These are phyloP conservation scores for Lophotis ruficrista DNA, from an alignment of 2,113 vertebrate species.

Conservation along the genomic window DNA sequence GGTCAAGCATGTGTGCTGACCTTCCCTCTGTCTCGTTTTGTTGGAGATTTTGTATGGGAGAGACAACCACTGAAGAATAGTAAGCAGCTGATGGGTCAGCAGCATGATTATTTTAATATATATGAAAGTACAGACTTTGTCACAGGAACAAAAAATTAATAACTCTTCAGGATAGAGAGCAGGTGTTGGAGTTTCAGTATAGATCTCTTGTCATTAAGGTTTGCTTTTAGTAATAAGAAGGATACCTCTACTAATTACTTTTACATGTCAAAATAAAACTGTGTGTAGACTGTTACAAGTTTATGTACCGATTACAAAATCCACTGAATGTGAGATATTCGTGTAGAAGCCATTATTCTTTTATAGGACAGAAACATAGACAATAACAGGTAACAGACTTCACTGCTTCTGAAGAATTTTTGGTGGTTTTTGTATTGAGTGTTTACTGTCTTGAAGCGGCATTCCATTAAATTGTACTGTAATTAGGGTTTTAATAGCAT, in stretches of 20 bases:
- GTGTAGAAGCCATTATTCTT: background rate
- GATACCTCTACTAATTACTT: background rate
- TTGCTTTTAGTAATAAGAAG: background rate
- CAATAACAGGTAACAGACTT: background rate
- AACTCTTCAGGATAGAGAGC: background rate
- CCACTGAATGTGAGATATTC: background rate
- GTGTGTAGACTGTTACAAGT: accelerated
- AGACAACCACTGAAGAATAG: background rate
- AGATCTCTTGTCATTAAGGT: background rate
- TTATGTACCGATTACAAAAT: background rate
- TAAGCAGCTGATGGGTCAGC: background rate
- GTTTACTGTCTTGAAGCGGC: background rate
- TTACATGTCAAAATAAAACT: background rate
- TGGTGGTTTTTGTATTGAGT: background rate
- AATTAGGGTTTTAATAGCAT: background rate
- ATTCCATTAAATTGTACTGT: background rate
- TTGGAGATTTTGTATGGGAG: background rate
- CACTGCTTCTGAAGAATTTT: background rate
- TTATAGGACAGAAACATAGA: background rate
- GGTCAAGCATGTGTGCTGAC: background rate
- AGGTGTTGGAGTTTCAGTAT: background rate
- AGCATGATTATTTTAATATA: background rate
- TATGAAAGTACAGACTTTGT: accelerated
- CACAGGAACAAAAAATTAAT: background rate
- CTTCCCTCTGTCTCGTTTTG: background rate